Conservation (phyloP, 2,113 vertebrate species). For the Capricornis sumatraensis region DNA sequence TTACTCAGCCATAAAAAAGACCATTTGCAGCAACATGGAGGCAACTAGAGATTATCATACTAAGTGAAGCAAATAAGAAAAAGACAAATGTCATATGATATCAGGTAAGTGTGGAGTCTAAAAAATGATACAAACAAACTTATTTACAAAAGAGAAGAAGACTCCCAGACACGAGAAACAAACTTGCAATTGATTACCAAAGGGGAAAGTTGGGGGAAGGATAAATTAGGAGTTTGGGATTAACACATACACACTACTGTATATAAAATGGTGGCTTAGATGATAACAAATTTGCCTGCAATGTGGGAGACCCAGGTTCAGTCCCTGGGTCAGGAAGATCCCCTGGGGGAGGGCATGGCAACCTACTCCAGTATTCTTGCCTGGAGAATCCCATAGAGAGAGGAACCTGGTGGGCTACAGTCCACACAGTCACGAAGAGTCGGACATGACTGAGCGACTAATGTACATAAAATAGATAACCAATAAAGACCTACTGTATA, state of each 20-base stretch:
- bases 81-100: neutral
- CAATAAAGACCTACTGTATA: neutral
- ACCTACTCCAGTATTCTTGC: neutral
- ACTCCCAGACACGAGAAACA: neutral
- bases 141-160: neutral
- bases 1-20: neutral
- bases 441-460: neutral
- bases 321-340: neutral
- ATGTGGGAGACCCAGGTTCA: neutral
- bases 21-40: neutral
- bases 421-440: accelerated
- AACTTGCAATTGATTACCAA: neutral
- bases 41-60: neutral
- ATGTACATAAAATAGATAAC: neutral
- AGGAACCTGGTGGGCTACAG: neutral
- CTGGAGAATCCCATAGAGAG: neutral
- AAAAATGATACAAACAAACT: neutral
- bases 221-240: neutral
- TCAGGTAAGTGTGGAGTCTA: neutral
- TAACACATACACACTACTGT: neutral
- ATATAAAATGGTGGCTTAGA: neutral
- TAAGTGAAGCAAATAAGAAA: neutral
- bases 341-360: neutral
- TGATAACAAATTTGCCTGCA: neutral
- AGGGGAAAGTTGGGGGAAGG: neutral